These are phyloP conservation scores for Phengaris arion DNA, from an alignment of 2,888 invertebrate genomes.

Conservation along the genomic window DNA sequence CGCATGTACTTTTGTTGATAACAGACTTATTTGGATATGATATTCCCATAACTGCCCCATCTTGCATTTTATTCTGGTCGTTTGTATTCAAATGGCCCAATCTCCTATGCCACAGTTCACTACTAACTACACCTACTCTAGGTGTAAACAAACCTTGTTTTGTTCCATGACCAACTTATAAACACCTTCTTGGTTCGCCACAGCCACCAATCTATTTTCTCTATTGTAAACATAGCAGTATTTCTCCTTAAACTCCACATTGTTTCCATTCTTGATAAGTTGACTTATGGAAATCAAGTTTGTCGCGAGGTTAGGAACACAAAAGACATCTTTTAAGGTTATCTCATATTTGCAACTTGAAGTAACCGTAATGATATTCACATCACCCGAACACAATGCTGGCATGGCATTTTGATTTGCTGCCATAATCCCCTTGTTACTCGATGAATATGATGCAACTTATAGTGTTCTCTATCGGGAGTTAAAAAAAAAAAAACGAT, in stretches of 20 bases:
- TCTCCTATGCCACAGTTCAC: not conserved
- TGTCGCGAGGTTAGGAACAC: not conserved
- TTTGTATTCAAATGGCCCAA: not conserved
- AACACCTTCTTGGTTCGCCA: not conserved
- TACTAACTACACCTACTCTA: not conserved
- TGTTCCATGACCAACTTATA: not conserved
- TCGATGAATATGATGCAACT: conserved; percentile 4
- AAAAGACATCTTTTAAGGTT: not conserved
- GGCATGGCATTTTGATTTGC: conserved; percentile 34
- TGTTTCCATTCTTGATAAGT: conserved; percentile 16
- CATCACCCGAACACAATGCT: conserved; percentile 33
- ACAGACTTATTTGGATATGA: conserved; percentile 34
- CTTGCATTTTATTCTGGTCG: not conserved
- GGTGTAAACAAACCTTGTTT: not conserved
- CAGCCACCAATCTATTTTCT: not conserved
- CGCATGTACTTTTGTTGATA: conserved; percentile 35
- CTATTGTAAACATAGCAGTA: not conserved
- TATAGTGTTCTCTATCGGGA: too few species aligned
- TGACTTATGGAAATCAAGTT: conserved; percentile 13
- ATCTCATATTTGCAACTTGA: conserved; percentile 6
- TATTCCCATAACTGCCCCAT: conserved; percentile 37
- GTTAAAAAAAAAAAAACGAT: too few species aligned
- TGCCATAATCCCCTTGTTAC: conserved; percentile 32
- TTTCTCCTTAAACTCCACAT: not conserved
- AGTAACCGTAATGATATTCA: conserved; percentile 20